Base-by-base conservation (phyloP, 2,888 invertebrate genomes). In the Pachydiplax longipennis region DNA sequence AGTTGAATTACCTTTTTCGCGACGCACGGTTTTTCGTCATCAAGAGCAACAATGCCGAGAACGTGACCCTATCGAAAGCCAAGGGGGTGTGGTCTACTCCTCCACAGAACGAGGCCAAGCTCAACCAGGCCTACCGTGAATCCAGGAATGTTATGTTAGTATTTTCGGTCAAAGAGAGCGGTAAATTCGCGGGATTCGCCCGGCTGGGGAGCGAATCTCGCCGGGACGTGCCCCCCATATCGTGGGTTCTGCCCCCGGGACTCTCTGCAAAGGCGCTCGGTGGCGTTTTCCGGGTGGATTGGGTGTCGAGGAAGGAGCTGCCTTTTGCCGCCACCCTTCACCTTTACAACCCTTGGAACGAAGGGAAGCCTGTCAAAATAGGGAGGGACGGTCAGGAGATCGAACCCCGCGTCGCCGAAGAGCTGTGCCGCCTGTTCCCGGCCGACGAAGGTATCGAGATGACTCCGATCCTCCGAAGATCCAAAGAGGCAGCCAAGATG, bases 311-410 rank as follows among this genome's bases (percentile, higher is more conserved):
- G 93, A 98, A 98, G 93, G 99, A 99, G 94, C 95, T 99, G 91
- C 97, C 98, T 2, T 99, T 99, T 93, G 97, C 97, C 92, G 97
- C 97, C 93, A 99, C 99, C 2, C 96, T 97, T 92, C 99, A 99
- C 94, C 95, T 99, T 91, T 98, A 98, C 93, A 99, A 99, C 95
- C 97, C 98, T 6, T 99, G 99, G 99, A 99, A 99, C 95, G 99
- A 99, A 93, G 98, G 98, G 82, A 99, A 99, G 94, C 99, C 99
- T 91, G 99, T 99, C 0, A 99, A 99, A 95, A 99, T 99, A 93
- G 99, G 99, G n/a, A 96, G 99, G 92, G 99, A 99, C 95, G 99
- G 99, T 0, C 97, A 99, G 95, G 99, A 99, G 95, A 98, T 99
- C 92, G 99, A 99, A 94, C 99, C 99, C 2, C 96, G 97, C 94